These are phyloP conservation scores for Ophiodon elongatus DNA, from an alignment of 2,113 vertebrate genomes.

Conservation along the genomic window DNA sequence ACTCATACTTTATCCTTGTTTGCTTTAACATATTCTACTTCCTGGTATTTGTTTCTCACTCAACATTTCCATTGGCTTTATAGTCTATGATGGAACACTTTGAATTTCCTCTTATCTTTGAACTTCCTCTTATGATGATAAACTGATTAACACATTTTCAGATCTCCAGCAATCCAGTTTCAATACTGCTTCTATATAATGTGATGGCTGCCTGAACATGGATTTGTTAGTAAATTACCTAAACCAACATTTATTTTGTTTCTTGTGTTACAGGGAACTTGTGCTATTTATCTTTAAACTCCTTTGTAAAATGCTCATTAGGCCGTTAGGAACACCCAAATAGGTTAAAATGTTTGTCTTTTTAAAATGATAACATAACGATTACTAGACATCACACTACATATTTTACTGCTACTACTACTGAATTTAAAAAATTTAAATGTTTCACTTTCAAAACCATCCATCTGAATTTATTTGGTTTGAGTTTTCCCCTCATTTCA, in stretches of 20 bases:
- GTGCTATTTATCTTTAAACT: not conserved
- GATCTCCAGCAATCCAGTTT: not conserved
- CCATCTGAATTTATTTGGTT: not conserved
- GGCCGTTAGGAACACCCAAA: not conserved
- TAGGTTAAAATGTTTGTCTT: not conserved
- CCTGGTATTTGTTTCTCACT: no score
- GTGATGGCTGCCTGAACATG: not conserved
- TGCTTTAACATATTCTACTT: no score
- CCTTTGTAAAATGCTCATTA: not conserved
- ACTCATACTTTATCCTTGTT: not conserved
- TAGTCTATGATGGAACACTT: not conserved
- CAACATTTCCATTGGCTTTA: no score
- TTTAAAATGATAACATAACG: not conserved
- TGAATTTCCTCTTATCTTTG: no score
- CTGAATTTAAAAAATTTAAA: not conserved
- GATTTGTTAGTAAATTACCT: not conserved
- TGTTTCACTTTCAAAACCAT: not conserved
- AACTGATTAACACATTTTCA: not conserved
- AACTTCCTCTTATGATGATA: not conserved
- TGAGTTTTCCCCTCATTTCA: not conserved
- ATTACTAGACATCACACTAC: not conserved
- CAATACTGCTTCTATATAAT: not conserved
- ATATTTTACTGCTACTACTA: no score
- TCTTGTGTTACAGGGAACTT: not conserved
- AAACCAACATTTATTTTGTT: not conserved